A percentile compares a stretch with the other conserved stretches of the same genome.
These are phyloP conservation scores for Diaperis boleti DNA, from an alignment of 2,888 invertebrate genomes.

Conservation along the genomic window DNA sequence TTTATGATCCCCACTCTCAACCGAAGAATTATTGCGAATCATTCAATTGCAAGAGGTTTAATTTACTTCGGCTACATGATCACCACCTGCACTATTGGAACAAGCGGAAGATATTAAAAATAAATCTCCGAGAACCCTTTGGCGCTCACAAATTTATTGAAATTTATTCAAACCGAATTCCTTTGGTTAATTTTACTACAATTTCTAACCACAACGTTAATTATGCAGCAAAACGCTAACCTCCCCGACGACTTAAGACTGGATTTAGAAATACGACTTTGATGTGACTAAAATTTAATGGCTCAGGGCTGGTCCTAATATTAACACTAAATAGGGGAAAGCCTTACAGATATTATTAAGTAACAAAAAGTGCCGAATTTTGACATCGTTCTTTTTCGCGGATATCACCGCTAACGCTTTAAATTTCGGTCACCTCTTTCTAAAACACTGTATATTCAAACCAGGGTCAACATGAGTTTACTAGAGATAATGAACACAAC, in stretches of 20 bases:
- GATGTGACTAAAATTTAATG: neutral
- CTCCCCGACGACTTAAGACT: neutral
- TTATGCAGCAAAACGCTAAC: conserved; percentile 20
- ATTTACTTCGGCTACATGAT: no score
- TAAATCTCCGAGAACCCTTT: neutral
- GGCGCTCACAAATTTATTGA: conserved; percentile 18
- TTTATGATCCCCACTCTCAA: neutral
- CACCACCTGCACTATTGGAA: neutral
- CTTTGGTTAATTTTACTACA: conserved; percentile 14
- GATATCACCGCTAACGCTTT: no score
- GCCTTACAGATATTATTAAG: no score
- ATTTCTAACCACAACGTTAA: conserved; percentile 20
- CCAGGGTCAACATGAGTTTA: no score
- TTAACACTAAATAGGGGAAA: no score
- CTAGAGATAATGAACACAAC: no score
- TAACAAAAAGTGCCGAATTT: no score
- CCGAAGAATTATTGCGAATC: conserved; percentile 1
- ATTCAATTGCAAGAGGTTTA: conserved; percentile 1
- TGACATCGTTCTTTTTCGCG: no score
- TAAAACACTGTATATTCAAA: no score
- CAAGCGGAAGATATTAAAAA: neutral
- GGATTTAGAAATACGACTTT: neutral
- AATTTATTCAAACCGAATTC: conserved; percentile 27
- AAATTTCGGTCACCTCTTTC: no score
- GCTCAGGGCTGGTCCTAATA: neutral